Evolutionary conservation across 2,797 vertebrate species (phyloP), one percentile per base, ranked within the genome.

Genomic region (Chiroxiphia lanceolata): DNA sequence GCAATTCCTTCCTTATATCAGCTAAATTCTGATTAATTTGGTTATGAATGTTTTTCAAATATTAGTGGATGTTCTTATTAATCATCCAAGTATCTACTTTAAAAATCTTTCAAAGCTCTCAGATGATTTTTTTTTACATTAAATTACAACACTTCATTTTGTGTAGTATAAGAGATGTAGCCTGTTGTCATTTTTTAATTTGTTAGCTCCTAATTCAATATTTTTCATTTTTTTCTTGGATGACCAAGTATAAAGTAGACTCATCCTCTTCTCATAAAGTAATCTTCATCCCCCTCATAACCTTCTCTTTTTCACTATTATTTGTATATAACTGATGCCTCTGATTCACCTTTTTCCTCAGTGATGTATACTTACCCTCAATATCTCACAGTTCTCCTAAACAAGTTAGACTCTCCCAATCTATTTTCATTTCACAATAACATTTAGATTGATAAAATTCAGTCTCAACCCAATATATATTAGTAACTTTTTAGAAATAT

Each of bases 21-120:
- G 42, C 3, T 83, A 86, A 77, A 67, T 75, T 78, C 53, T 91
- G 42, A 91, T 45, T 60, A 38, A 87, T 87, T 87, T 80, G 77
- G 14, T 71, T 54, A 74, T 64, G 12, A 60, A 27, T 9, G 56
- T 83, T 71, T 92, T 88, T 50, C 33, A 57, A 64, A 86, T 90
- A 69, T 68, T 38, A 47, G 18, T 59, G 14, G 20, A 77, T 75
- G 33, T 60, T 61, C 64, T 70, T 84, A 68, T 68, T 40, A 79
- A 68, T 75, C n/a, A 82, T 29, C 19, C 6, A 61, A 68, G 80
- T 48, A 56, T 4, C 11, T 71, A 64, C 3, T 79, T 89, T 33
- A 48, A 69, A 70, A 65, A 51, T 65, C 9, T 64, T 80, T 34
- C 72, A 50, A 61, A 74, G 25, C 3, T 60, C 22, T 88, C 21